A percentile compares a stretch with the other conserved stretches of the same genome.
Conservation (phyloP, 2,888 invertebrate species). For the Shargacucullia verbasci region DNA sequence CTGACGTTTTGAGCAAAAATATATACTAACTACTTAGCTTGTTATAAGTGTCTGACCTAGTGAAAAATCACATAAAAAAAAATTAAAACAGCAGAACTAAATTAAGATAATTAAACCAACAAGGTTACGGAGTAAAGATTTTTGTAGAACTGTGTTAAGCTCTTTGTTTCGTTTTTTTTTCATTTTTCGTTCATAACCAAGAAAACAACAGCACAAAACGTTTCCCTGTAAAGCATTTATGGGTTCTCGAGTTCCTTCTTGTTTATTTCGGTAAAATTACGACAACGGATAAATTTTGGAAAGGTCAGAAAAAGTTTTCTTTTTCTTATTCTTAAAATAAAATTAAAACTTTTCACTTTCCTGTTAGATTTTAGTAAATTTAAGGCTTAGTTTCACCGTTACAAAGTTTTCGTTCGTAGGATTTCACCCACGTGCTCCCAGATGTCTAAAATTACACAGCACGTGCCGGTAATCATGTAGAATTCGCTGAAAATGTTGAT, state of each 20-base stretch:
- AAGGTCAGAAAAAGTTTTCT: slow-evolving; percentile 8
- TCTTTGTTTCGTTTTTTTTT: neutral
- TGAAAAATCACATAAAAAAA: no score
- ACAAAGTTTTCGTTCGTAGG: neutral
- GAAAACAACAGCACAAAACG: slow-evolving; percentile 9
- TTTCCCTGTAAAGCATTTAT: neutral
- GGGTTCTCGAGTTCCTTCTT: neutral
- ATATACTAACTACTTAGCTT: no score
- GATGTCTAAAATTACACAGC: no score
- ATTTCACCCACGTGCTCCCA: no score
- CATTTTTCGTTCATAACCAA: slow-evolving; percentile 8
- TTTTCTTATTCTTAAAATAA: slow-evolving; percentile 33
- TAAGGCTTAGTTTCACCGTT: neutral
- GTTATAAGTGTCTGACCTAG: no score
- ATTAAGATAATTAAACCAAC: no score
- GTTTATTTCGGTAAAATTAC: slow-evolving; percentile 11
- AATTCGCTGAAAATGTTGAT: no score
- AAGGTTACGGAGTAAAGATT: slow-evolving; percentile 2
- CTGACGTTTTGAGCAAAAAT: no score
- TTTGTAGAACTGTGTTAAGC: neutral
- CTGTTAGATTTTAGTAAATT: neutral
- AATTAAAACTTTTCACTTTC: neutral
- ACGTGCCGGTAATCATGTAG: no score
- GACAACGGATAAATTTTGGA: neutral
- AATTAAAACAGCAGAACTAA: no score